Percentiles rank a stretch among this genome's conserved stretches.
Evolutionary conservation across 2,113 vertebrate genomes (phyloP).

Genomic region (Siphamia tubifer): DNA sequence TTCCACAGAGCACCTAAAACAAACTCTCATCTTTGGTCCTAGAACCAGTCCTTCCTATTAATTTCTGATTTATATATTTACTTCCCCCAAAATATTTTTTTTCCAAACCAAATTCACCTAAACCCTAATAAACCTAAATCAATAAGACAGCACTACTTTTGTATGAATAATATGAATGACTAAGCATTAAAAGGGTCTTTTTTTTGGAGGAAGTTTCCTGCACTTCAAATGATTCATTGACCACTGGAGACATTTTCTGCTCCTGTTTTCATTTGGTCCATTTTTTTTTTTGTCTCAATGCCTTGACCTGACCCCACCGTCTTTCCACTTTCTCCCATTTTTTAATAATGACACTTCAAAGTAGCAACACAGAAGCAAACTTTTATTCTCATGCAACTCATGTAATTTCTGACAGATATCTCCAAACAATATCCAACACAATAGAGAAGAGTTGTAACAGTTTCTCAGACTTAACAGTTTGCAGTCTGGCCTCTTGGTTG

Average conservation of each 20-base stretch:
- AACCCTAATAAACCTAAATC: no score
- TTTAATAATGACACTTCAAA: not conserved
- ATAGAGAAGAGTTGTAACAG: slow-evolving; percentile 10
- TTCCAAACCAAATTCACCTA: no score
- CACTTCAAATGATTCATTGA: not conserved
- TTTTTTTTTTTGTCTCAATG: slow-evolving; percentile 35
- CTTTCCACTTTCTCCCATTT: not conserved
- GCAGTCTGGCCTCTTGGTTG: slow-evolving; percentile 22
- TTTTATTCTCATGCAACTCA: slow-evolving; percentile 10
- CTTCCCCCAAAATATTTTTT: no score
- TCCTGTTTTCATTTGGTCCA: not conserved
- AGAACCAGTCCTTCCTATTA: no score
- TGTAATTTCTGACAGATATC: slow-evolving; percentile 26
- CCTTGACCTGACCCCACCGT: not conserved
- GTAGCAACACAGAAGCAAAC: slow-evolving; percentile 6
- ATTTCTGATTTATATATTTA: no score
- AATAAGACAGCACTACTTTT: no score
- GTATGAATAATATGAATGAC: no score
- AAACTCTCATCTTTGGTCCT: no score
- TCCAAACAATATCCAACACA: slow-evolving; percentile 48
- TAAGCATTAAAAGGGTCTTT: slow-evolving; percentile 5
- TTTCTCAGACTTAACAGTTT: slow-evolving; percentile 32
- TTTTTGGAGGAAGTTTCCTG: not conserved
- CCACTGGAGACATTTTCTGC: not conserved
- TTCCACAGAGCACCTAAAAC: no score